phyloP scores from a whole-genome alignment of 1,140 invertebrate genomes.

The Temnothorax longispinosus region DNA sequence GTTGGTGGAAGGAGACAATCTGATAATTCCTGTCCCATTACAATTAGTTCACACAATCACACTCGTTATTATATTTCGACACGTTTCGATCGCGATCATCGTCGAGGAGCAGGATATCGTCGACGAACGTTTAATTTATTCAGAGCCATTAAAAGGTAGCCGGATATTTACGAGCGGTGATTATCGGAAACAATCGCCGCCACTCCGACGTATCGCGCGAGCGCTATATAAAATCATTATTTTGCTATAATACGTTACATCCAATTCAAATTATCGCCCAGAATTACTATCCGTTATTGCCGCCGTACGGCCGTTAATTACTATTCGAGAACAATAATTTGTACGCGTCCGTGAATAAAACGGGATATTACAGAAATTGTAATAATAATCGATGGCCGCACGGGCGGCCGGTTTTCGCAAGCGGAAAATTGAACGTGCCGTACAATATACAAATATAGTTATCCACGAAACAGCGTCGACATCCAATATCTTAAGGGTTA shows the following conservation, averaged over 20 bases:
- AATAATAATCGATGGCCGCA: slow-evolving; percentile 34
- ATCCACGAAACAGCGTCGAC: neutral
- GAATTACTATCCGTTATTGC: slow-evolving; percentile 43
- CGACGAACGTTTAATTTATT: slow-evolving; percentile 64
- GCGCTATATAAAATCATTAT: slow-evolving; percentile 66
- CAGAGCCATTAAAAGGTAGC: slow-evolving; percentile 63
- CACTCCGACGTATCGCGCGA: slow-evolving; percentile 41
- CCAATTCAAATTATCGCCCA: slow-evolving; percentile 51
- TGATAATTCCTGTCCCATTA: neutral
- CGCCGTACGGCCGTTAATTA: slow-evolving; percentile 35
- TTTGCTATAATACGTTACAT: slow-evolving; percentile 55
- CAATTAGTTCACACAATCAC: neutral
- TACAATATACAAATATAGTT: neutral
- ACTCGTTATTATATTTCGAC: slow-evolving; percentile 6
- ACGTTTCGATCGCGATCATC: slow-evolving; percentile 26
- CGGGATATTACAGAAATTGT: slow-evolving; percentile 45
- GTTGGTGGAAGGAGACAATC: neutral
- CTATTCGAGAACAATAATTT: slow-evolving; percentile 51
- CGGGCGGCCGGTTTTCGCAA: neutral
- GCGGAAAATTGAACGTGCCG: slow-evolving; percentile 32
- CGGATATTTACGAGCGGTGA: slow-evolving; percentile 62
- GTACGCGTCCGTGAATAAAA: slow-evolving; percentile 37
- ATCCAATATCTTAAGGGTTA: neutral
- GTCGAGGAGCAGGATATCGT: slow-evolving; percentile 3
- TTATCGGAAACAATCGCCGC: slow-evolving; percentile 62